A percentile compares a stretch with the other conserved stretches of the same genome.
Conservation (phyloP, 2,888 invertebrate genomes). For the Ormia ochracea region DNA sequence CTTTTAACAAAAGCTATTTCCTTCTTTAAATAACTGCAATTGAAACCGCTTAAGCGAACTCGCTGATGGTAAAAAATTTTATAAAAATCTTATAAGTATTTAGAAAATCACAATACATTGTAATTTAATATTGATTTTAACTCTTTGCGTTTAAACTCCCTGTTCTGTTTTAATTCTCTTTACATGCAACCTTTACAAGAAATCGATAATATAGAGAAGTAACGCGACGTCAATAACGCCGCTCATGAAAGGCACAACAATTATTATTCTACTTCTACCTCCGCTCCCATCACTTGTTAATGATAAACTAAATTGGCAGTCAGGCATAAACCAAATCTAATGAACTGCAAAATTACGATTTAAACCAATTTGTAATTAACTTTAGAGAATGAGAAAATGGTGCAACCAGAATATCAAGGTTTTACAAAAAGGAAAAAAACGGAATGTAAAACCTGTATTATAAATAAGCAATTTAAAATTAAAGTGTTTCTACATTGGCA, state of each 20-base stretch:
- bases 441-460: neutral
- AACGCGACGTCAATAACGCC: conserved; percentile 26
- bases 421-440: neutral
- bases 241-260: neutral
- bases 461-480: neutral
- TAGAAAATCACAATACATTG: no score
- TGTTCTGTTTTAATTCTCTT: no score
- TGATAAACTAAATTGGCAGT: conserved; percentile 75
- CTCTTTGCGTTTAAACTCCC: no score
- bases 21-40: no score
- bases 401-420: neutral
- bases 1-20: no score
- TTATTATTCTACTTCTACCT: neutral
- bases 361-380: conserved; percentile 76
- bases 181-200: no score
- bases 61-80: no score
- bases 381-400: conserved; percentile 69
- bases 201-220: no score
- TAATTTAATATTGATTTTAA: no score
- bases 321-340: conserved; percentile 75
- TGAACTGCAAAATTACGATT: conserved; percentile 76
- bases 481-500: neutral
- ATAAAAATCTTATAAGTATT: no score
- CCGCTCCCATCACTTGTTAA: conserved; percentile 66
- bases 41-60: no score